phyloP scores from a whole-genome alignment of 1,140 invertebrate genomes.

The Lethrus apterus region DNA sequence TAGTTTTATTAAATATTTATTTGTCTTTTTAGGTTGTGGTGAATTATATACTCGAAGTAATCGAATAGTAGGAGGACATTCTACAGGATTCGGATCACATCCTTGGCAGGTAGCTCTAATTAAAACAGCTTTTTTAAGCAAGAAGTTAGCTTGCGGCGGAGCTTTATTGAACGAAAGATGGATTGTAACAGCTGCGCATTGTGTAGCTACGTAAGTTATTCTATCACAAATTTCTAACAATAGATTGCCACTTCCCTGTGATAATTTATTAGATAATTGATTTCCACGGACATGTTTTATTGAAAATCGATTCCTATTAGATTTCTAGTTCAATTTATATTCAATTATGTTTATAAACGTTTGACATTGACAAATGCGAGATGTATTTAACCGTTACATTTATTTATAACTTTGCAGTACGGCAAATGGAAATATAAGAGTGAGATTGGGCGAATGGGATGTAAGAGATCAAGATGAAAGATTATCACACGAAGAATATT shows the following conservation, averaged over 20 bases:
- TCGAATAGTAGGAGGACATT: conserved; percentile 86
- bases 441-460: conserved; percentile 86
- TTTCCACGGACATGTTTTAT: not conserved
- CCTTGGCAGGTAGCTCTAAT: conserved; percentile 95
- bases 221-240: not conserved
- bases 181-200: conserved; percentile 85
- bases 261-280: too few relatives aligned
- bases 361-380: too few relatives aligned
- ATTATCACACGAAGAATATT: conserved; percentile 78
- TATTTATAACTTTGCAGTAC: conserved; percentile 48
- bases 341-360: too few relatives aligned
- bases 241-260: not conserved
- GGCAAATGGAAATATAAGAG: conserved; percentile 75
- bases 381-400: too few relatives aligned
- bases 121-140: conserved; percentile 82
- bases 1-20: conserved; percentile 5
- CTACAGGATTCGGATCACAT: conserved; percentile 81
- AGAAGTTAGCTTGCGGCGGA: conserved; percentile 85
- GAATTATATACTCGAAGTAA: conserved; percentile 79
- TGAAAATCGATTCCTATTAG: too few relatives aligned
- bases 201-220: conserved; percentile 73
- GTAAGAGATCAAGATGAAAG: conserved; percentile 75
- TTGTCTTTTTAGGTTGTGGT: conserved; percentile 65
- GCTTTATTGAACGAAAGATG: conserved; percentile 82
- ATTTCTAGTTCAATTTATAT: too few relatives aligned